Evolutionary conservation across 2,113 vertebrate species (phyloP).

Genomic region (Hemiprocne comata): DNA sequence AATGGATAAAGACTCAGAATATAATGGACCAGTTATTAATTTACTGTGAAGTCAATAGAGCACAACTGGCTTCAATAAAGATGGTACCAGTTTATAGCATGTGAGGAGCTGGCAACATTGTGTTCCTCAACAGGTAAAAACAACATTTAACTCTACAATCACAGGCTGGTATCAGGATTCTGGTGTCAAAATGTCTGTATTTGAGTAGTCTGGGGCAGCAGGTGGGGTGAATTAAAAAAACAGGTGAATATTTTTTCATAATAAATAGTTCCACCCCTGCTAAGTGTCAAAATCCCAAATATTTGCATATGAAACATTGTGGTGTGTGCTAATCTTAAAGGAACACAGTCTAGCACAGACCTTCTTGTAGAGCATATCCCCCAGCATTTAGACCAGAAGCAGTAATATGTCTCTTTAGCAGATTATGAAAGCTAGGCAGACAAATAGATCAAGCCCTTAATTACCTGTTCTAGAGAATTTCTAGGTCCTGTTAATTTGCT

Average conservation of each 20-base stretch:
- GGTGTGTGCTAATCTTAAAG: not conserved
- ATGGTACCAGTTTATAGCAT: not conserved
- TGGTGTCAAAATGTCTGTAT: not conserved
- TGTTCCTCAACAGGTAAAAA: not conserved
- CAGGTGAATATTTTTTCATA: not conserved
- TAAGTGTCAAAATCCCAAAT: not conserved
- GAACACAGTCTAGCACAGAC: not conserved
- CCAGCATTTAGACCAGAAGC: not conserved
- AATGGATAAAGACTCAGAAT: not conserved
- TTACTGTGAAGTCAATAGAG: not conserved
- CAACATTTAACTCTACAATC: not conserved
- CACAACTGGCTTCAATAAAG: not conserved
- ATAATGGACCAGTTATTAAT: not conserved
- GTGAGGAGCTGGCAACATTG: not conserved
- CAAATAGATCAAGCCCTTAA: not conserved
- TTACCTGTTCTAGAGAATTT: not conserved
- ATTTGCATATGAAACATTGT: not conserved
- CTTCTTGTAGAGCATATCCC: not conserved
- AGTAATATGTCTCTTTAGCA: not conserved
- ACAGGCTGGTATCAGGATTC: not conserved
- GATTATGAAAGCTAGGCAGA: not conserved
- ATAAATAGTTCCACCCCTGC: not conserved
- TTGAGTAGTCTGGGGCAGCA: not conserved
- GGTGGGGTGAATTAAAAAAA: not conserved
- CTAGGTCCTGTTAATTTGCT: not conserved